phyloP scores from a whole-genome alignment of 2,797 vertebrate species.

The Hirundo rustica region DNA sequence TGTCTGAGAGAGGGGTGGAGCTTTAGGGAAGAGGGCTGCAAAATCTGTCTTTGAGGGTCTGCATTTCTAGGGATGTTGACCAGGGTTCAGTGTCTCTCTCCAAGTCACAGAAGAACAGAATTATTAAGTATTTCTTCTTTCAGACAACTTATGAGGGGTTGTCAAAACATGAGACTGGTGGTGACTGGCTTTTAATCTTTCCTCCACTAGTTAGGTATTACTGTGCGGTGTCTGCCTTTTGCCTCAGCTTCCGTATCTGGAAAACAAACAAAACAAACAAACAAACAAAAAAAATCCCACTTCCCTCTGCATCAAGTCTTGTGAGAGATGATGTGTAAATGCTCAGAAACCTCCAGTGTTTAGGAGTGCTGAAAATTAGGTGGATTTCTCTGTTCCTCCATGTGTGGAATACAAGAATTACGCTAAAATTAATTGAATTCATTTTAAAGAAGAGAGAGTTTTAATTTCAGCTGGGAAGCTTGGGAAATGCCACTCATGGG shows the following conservation, averaged over 20 bases:
- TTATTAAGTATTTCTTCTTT: constrained; percentile 7
- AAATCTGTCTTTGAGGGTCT: background rate
- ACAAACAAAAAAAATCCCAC: background rate
- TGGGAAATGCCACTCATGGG: background rate
- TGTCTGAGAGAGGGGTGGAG: background rate
- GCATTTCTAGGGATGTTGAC: background rate
- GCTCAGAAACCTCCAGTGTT: background rate
- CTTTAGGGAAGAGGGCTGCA: background rate
- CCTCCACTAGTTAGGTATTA: background rate
- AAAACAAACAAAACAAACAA: background rate
- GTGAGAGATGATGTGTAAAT: background rate
- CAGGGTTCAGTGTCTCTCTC: background rate
- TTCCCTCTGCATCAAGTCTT: background rate
- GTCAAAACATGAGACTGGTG: background rate
- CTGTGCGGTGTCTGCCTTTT: background rate
- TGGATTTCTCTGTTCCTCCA: background rate
- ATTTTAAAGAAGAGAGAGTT: background rate
- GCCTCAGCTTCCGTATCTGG: background rate
- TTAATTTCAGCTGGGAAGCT: background rate
- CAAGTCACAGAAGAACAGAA: background rate
- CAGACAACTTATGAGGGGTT: background rate
- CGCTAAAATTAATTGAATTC: background rate
- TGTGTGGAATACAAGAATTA: background rate
- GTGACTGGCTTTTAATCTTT: background rate
- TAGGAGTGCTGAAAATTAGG: background rate